Percentiles rank a stretch among this genome's conserved stretches.
Evolutionary conservation across 2,113 vertebrate species (phyloP).

Genomic region (Salvator merianae): DNA sequence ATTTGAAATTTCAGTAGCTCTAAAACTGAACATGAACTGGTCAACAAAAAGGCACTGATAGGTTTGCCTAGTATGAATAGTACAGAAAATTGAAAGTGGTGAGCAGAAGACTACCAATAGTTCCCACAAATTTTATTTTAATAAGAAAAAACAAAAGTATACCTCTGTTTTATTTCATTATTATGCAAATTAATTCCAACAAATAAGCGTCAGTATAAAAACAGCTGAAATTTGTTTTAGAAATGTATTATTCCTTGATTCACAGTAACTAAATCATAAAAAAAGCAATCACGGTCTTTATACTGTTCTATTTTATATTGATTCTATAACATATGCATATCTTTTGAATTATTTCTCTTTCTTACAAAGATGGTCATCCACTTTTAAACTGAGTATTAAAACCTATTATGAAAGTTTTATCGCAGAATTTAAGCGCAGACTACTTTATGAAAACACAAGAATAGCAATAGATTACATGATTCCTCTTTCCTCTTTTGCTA

Average conservation of each 20-base stretch:
- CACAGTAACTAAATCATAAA: neutral
- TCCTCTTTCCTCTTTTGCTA: neutral
- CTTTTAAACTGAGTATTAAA: constrained; percentile 15
- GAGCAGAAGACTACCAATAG: neutral
- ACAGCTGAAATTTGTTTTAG: neutral
- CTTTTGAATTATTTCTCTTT: neutral
- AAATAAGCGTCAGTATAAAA: neutral
- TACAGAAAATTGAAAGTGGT: neutral
- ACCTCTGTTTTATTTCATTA: neutral
- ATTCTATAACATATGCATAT: constrained; percentile 6
- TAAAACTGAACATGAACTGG: neutral
- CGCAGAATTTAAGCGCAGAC: constrained; percentile 8
- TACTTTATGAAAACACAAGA: neutral
- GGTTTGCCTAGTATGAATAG: neutral
- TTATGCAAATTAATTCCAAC: neutral
- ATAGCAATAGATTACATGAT: neutral
- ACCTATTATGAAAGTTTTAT: constrained; percentile 3
- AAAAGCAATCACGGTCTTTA: neutral
- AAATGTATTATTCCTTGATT: neutral
- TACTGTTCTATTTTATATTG: neutral
- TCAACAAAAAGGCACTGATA: neutral
- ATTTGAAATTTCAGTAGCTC: neutral
- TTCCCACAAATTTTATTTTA: neutral
- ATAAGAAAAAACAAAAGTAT: neutral
- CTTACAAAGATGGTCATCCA: neutral